Evolutionary conservation across 2,888 invertebrate genomes (phyloP), one percentile per base, ranked within the genome.

Genomic region (Acronicta alni): DNA sequence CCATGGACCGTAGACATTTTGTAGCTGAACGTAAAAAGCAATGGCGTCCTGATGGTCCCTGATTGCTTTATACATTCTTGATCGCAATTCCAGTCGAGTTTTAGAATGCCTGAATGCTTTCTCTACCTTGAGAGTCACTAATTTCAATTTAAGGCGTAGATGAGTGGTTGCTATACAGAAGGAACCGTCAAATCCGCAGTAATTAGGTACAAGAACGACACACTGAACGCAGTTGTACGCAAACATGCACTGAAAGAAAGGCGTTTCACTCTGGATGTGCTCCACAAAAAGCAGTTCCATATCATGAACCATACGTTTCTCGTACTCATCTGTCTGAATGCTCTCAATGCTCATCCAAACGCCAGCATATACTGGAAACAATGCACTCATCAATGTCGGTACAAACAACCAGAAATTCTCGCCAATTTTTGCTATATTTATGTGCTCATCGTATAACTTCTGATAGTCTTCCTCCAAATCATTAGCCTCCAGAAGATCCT

Each of bases 161-260:
- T 91, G 89, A 1, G 85, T 88, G 0, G 85, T 88, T 0, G 87
- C 86, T 47, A 91, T 90, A 55, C 91, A 90, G 56, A 90, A 91
- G 0, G 89, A 89, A 0, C 90, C 89, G 35, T 91, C 92, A 12
- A 91, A 85, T 1, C 91, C 90, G 4, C 80, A 71, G 57, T 85
- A 91, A 38, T 85, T 85, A 2, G 87, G 86, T 2, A 83, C 73
- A 0, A 91, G 73, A 6, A 84, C 69, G 0, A 87, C 35, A 30
- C 85, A 85, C 45, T 86, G 85, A 0, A 80, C 10, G 23, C 86
- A 78, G 48, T 84, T 89, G 66, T 88, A 90, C 0, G 82, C 85
- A 57, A 89, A 92, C 46, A 89, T 74, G 2, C 86, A 64, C 61
- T 91, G 85, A 45, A 87, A 91, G 62, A 88, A 89, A 1, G 91